A percentile compares a stretch with the other conserved stretches of the same genome.
phyloP scores from a whole-genome alignment of 2,888 invertebrate genomes.

The Drosophila pseudotakahashii region DNA sequence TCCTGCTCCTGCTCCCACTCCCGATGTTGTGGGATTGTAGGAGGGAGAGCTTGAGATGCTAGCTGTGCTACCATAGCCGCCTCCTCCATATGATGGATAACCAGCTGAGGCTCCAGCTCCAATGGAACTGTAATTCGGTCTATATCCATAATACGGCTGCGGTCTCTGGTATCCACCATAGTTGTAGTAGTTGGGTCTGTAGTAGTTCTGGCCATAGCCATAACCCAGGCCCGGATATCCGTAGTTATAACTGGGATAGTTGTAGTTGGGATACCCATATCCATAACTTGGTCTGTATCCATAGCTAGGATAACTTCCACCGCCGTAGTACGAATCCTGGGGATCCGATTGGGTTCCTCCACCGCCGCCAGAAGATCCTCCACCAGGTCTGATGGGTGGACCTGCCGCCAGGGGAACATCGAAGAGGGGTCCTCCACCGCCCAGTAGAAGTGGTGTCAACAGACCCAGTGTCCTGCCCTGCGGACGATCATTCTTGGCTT shows the following conservation, averaged over 20 bases:
- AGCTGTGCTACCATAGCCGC: constrained; percentile 20
- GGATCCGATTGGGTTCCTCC: constrained; percentile 57
- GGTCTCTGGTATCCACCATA: constrained; percentile 64
- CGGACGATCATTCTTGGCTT: constrained; percentile 10
- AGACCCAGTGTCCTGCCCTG: constrained; percentile 70
- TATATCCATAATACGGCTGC: constrained; percentile 42
- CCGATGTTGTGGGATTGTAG: constrained; percentile 15
- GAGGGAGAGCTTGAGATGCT: constrained; percentile 3
- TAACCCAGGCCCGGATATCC: constrained; percentile 50
- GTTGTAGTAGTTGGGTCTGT: constrained; percentile 59
- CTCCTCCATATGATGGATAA: constrained; percentile 20
- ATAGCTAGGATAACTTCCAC: constrained; percentile 38
- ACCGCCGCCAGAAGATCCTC: constrained; percentile 32
- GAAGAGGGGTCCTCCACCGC: constrained; percentile 43
- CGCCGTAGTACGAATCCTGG: constrained; percentile 56
- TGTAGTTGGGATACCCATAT: constrained; percentile 42
- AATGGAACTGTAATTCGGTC: constrained; percentile 40
- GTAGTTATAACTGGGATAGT: constrained; percentile 40
- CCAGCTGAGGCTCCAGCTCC: not conserved
- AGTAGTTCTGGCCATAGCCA: constrained; percentile 31
- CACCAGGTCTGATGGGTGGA: constrained; percentile 4
- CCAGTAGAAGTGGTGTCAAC: constrained; percentile 58
- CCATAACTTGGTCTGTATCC: constrained; percentile 53
- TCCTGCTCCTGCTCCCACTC: not conserved
- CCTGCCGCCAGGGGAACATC: constrained; percentile 45